phyloP scores from a whole-genome alignment of 2,113 vertebrate species.

The Leptocoma aspasia region DNA sequence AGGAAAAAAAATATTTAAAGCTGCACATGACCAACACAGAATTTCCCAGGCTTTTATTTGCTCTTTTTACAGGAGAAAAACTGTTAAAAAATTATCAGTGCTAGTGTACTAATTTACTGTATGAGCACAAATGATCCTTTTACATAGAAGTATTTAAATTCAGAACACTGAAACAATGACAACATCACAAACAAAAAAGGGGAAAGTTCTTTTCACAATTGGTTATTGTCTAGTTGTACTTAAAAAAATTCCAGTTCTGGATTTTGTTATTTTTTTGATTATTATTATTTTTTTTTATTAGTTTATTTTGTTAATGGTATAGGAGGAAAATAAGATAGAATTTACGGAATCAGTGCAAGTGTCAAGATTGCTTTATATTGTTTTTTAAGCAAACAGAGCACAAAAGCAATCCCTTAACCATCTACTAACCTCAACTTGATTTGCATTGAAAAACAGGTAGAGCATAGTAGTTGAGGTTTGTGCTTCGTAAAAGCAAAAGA shows the following conservation, averaged over 20 bases:
- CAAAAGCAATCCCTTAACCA: slow-evolving; percentile 54
- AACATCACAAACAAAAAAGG: neutral
- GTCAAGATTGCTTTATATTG: neutral
- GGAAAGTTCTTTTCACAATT: neutral
- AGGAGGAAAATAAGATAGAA: neutral
- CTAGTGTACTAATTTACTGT: neutral
- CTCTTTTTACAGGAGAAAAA: neutral
- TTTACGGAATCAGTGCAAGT: slow-evolving; percentile 20
- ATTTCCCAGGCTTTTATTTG: neutral
- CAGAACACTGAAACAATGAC: neutral
- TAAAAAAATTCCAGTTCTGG: neutral
- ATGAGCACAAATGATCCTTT: neutral
- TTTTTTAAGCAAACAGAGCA: slow-evolving; percentile 44
- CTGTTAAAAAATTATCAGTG: neutral
- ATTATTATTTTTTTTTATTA: neutral
- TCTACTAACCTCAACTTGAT: slow-evolving; percentile 57
- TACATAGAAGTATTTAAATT: neutral
- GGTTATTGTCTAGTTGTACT: neutral
- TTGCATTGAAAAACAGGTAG: slow-evolving; percentile 70
- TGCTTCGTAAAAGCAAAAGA: slow-evolving; percentile 72
- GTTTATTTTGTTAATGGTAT: neutral
- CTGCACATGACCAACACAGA: neutral
- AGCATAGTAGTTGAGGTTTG: slow-evolving; percentile 54
- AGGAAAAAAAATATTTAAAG: neutral
- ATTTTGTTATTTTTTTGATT: neutral